phyloP scores from a whole-genome alignment of 2,113 vertebrate genomes.

The Lutjanus erythropterus region DNA sequence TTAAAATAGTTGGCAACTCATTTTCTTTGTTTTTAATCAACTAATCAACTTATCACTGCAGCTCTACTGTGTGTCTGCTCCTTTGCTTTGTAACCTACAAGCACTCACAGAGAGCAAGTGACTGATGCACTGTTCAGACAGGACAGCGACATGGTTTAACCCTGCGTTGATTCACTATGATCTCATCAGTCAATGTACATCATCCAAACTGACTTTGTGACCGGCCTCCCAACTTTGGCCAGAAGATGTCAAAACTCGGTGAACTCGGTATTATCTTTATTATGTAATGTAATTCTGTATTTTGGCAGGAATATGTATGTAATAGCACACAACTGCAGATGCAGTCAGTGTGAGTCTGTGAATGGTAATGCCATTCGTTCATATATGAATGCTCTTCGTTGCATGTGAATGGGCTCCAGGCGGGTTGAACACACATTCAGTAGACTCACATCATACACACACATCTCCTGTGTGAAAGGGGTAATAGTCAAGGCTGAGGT shows the following conservation, averaged over 20 bases:
- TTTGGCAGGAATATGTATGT: neutral
- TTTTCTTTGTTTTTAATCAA: too few relatives aligned
- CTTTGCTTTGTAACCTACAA: slow-evolving; percentile 1
- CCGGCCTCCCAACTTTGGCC: neutral
- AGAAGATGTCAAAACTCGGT: neutral
- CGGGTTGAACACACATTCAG: slow-evolving; percentile 9
- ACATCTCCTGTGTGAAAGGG: slow-evolving; percentile 37
- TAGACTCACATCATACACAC: slow-evolving; percentile 1
- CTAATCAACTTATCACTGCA: too few relatives aligned
- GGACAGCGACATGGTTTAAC: slow-evolving; percentile 16
- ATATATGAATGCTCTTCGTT: neutral
- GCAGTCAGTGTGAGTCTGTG: neutral
- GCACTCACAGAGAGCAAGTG: neutral
- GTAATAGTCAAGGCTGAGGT: slow-evolving; percentile 66
- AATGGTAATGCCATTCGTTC: slow-evolving; percentile 2
- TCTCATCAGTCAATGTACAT: neutral
- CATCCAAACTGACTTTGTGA: neutral
- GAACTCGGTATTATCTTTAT: slow-evolving; percentile 18
- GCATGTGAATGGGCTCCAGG: slow-evolving; percentile 14
- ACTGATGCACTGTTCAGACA: neutral
- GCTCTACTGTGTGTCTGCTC: too few relatives aligned
- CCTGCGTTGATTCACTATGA: slow-evolving; percentile 16
- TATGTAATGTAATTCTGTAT: neutral
- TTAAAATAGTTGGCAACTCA: too few relatives aligned
- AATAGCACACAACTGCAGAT: neutral